Conservation (phyloP, 2,888 invertebrate genomes). For the Dryadula phaetusa region DNA sequence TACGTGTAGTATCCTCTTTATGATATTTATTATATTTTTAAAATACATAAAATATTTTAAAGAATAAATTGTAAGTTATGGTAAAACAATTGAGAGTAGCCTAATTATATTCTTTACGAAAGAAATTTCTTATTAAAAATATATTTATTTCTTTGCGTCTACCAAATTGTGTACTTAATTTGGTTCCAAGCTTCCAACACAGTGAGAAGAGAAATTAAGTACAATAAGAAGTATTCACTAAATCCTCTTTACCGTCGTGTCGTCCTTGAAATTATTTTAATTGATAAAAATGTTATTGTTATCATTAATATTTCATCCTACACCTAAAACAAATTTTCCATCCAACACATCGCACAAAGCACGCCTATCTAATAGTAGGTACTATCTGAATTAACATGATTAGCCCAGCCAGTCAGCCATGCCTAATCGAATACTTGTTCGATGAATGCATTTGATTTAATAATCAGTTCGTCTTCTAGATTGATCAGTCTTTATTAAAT, state of each 20-base stretch:
- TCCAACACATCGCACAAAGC: conserved; percentile 8
- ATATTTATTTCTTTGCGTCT: no score
- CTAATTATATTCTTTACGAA: no score
- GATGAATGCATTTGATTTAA: conserved; percentile 48
- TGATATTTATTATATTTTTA: neutral
- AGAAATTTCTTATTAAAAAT: no score
- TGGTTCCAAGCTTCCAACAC: no score
- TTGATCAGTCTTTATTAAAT: conserved; percentile 24
- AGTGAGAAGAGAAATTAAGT: no score
- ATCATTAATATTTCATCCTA: neutral
- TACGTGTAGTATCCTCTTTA: neutral
- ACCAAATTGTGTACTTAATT: no score
- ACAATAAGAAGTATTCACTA: neutral
- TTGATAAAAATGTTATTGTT: neutral
- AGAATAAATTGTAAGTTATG: neutral
- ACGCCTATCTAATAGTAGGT: conserved; percentile 20
- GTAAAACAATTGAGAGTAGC: no score
- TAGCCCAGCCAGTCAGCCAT: conserved; percentile 42
- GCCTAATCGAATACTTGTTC: conserved; percentile 49
- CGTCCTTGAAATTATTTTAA: no score
- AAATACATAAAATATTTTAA: neutral
- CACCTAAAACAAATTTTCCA: neutral
- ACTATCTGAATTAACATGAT: conserved; percentile 45
- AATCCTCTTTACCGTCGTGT: neutral
- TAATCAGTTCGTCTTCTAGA: conserved; percentile 38